Evolutionary conservation across 2,113 vertebrate genomes (phyloP), one percentile per base, ranked within the genome.

Genomic region (Gobiocypris rarus): DNA sequence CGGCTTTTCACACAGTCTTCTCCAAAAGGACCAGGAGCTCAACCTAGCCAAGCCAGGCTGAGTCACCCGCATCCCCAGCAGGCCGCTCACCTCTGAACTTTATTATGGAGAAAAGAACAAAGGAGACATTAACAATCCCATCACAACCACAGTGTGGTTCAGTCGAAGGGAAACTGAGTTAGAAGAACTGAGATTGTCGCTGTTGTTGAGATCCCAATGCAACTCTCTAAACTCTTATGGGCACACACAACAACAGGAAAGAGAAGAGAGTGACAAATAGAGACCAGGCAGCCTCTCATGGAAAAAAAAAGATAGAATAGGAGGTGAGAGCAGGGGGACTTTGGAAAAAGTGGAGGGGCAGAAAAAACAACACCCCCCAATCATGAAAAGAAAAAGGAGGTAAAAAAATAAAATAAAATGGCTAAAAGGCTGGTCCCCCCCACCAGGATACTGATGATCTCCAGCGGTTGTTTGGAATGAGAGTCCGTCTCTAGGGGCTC

Each of bases 401-500:
- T 85, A 34, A 34, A 34, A 34, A 34, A 34, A 34, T 3, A 50
- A 52, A 13, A 6, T 4, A 43, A 52, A 41, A 78, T 54, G 79
- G 26, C 65, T 38, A 56, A 41, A 43, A 79, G 58, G 43, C 73
- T 54, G 28, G 67, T 58, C 41, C 81, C 56, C 52, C 89, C 88
- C 83, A 86, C 82, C 85, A 87, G 86, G 88, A 81, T 87, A 86
- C 86, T 91, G 91, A 92, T 86, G 90, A 92, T 92, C 92, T 92
- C 89, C 93, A 93, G 90, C 76, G 38, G 90, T 92, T 90, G 93
- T 92, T 93, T 92, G 85, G 67, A 90, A 90, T 87, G 78, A 91
- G 90, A 89, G 87, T 84, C 1, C 83, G 89, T 92, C 93, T 92
- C 93, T 65, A 89, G 92, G 91, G 92, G 91, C 91, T 94, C 89